Base-by-base conservation (phyloP, 2,797 vertebrate genomes). In the Neopelma chrysocephalum region DNA sequence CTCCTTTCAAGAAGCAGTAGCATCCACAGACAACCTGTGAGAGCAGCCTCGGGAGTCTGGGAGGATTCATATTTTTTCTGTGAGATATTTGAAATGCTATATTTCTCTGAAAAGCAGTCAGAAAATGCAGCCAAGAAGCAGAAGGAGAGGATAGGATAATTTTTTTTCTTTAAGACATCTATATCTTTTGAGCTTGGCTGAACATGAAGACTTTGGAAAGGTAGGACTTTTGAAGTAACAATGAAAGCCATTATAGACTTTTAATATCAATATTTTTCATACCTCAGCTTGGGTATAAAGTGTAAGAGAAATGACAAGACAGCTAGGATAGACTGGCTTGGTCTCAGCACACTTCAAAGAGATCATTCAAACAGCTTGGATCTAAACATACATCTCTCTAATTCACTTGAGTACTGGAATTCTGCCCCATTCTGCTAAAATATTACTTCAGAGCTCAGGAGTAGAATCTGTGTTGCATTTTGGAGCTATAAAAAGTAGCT, bases 241-340 rank as follows among this genome's bases (percentile, higher is more conserved):
- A 82, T 66, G 58, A 89, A 50, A 73, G 40, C 64, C 43, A 85
- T 96, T 76, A 70, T 69, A 86, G 58, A 50, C 56, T 89, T 87
- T 77, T 83, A 94, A 79, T 70, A 89, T 11, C 43, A 86, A 43
- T 82, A 91, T 85, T 95, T 95, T 90, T 91, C 90, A 81, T 82
- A 85, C 34, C 34, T 94, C 77, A 73, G 0, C 73, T 40, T 73
- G 36, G 31, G 40, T 83, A 87, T 87, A 87, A 84, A 91, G 65
- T 47, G 16, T 72, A 83, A 79, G 11, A 95, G 43, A 86, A 95
- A 91, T 76, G 66, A 75, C 61, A 47, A 65, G 9, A 64, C 60
- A 66, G 64, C 56, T 61, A 72, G 66, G 80, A 93, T 6, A 94
- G 50, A 47, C 50, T 88, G 77, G n/a, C 54, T 82, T 71, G 58